A percentile compares a stretch with the other conserved stretches of the same genome.
Evolutionary conservation across 2,797 vertebrate genomes (phyloP).

Genomic region (Gymnoscopelus microlampas): DNA sequence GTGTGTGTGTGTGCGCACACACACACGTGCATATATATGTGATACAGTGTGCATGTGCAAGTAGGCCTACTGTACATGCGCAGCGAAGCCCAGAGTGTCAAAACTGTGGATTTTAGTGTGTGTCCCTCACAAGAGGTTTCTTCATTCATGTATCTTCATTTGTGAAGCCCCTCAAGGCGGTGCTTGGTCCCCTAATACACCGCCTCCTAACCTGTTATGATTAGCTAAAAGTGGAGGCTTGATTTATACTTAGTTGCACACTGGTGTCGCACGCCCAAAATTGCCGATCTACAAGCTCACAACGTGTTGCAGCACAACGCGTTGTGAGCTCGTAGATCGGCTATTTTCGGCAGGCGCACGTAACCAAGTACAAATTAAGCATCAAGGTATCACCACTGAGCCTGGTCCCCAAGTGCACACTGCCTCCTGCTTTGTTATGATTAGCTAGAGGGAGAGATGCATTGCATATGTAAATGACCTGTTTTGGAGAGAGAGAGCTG

Average conservation of each 20-base stretch:
- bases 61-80: no score
- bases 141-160: slow-evolving; percentile 69
- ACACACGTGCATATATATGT: no score
- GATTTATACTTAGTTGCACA: no score
- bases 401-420: slow-evolving; percentile 36
- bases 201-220: slow-evolving; percentile 62
- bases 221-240: slow-evolving; percentile 71
- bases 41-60: not conserved
- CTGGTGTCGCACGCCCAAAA: no score
- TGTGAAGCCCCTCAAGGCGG: slow-evolving; percentile 43
- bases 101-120: not conserved
- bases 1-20: not conserved
- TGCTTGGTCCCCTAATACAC: slow-evolving; percentile 39
- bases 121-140: slow-evolving; percentile 40
- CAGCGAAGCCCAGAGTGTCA: no score
- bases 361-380: no score
- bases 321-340: no score
- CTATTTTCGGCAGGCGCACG: no score
- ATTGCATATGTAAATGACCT: slow-evolving; percentile 72
- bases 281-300: no score
- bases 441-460: slow-evolving; percentile 73
- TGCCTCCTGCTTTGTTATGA: slow-evolving; percentile 62
- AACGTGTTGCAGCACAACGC: no score
- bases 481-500: slow-evolving; percentile 57
- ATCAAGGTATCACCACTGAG: slow-evolving; percentile 40